Base-by-base conservation (phyloP, 2,797 vertebrate genomes). In the Nothura maculosa region DNA sequence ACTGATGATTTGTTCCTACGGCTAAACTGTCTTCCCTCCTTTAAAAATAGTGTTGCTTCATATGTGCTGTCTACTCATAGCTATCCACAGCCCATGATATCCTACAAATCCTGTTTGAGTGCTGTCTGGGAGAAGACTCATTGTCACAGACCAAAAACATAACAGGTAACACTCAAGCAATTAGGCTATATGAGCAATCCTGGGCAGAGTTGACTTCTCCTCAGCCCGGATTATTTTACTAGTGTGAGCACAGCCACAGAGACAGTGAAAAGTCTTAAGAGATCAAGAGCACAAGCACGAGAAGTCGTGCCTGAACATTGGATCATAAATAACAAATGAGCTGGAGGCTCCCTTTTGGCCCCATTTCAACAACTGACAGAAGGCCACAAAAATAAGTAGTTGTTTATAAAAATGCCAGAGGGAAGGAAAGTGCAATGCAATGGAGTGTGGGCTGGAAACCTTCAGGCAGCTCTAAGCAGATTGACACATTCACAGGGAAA, bases 401-500 rank as follows among this genome's bases (percentile, higher is more conserved):
- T 69, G 20, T 47, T 88, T 62, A 18, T 50, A 43, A 87, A 90
- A 73, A 20, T 1, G 2, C 10, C 2, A 0, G 60, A 68, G 42
- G 61, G 77, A 79, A 90, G 47, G 42, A 58, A 81, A 76, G 22
- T 5, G 2, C 13, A 68, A 32, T 50, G 25, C 3, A 52, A 50
- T 63, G 24, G 8, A 58, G 2, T 0, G 0, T n/a, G 63, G n/a
- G 25, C 70, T 77, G 55, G 34, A 83, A 43, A 70, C 1, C 24
- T 24, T 21, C 43, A 14, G 32, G 76, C 38, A 82, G 17, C 27
- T 57, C 66, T 70, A 24, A n/a, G 28, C 38, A 58, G 24, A 43
- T 36, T 0, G 0, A 5, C 15, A 19, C 32, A 57, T 32, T 12
- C 68, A 16, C 15, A 48, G 40, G 0, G 0, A 12, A 7, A 1